Percentiles rank a stretch among this genome's conserved stretches.
phyloP scores from a whole-genome alignment of 2,888 invertebrate species.

The Drosophila differens region DNA sequence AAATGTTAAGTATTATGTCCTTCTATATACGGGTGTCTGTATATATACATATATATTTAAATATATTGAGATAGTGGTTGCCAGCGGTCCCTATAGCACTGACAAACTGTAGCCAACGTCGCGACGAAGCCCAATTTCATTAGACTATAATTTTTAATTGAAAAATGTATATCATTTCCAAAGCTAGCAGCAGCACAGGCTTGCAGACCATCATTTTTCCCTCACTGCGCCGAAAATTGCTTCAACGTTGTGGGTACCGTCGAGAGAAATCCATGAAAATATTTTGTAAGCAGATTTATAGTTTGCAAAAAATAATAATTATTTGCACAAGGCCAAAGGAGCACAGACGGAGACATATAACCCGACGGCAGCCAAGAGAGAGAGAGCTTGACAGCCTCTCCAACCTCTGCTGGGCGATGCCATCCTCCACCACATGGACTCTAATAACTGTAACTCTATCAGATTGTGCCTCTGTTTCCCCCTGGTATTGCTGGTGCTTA shows the following conservation, averaged over 20 bases:
- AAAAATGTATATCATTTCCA: slow-evolving; percentile 74
- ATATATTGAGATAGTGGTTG: not conserved
- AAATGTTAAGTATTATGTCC: not conserved
- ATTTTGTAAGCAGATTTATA: slow-evolving; percentile 79
- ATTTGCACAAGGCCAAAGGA: slow-evolving; percentile 66
- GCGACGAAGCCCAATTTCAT: slow-evolving; percentile 67
- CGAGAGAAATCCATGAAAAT: slow-evolving; percentile 65
- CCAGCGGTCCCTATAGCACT: slow-evolving; percentile 1
- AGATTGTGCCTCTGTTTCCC: slow-evolving; percentile 32
- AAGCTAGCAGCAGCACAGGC: slow-evolving; percentile 40
- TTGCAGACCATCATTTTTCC: slow-evolving; percentile 11
- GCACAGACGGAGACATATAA: slow-evolving; percentile 15
- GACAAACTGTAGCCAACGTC: slow-evolving; percentile 48
- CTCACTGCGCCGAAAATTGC: not conserved
- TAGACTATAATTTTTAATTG: slow-evolving; percentile 79
- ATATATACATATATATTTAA: not conserved
- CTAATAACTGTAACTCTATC: slow-evolving; percentile 44
- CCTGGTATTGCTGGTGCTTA: slow-evolving; percentile 58
- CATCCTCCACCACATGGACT: slow-evolving; percentile 14
- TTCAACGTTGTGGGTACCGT: slow-evolving; percentile 32
- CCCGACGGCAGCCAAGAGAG: slow-evolving; percentile 25
- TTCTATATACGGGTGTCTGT: not conserved
- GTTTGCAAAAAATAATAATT: slow-evolving; percentile 77
- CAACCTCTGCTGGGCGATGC: not conserved
- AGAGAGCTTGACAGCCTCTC: slow-evolving; percentile 9